Percentiles rank a stretch among this genome's conserved stretches.
phyloP scores from a whole-genome alignment of 1,140 invertebrate species.

The Paracyclopina nana region DNA sequence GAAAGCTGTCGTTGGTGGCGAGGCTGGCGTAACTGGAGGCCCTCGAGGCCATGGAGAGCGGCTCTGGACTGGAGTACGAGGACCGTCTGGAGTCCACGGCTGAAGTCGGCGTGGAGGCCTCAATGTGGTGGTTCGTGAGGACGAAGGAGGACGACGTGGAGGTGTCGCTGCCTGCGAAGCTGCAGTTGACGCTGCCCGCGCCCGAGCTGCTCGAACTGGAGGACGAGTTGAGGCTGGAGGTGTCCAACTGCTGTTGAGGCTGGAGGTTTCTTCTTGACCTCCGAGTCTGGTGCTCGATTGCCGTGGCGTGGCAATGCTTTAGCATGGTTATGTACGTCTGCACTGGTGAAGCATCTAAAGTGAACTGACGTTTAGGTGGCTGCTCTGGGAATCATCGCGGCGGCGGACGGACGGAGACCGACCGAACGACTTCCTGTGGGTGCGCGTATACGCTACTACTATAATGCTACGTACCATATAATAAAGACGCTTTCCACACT shows the following conservation, averaged over 20 bases:
- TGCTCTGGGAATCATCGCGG: too few relatives aligned
- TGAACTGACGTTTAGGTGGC: too few relatives aligned
- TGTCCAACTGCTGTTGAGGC: too few relatives aligned
- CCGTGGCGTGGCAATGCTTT: constrained; percentile 13
- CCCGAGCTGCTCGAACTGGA: neutral
- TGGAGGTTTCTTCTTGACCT: constrained; percentile 4
- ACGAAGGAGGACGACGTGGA: neutral
- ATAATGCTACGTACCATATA: too few relatives aligned
- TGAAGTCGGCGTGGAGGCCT: neutral
- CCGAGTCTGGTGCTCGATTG: constrained; percentile 1
- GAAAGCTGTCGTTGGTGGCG: neutral
- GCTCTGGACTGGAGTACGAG: constrained; percentile 9
- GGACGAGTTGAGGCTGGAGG: neutral
- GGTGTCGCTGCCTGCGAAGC: neutral
- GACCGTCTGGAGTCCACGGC: neutral
- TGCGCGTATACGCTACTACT: too few relatives aligned
- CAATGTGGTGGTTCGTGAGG: neutral
- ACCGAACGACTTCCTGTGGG: too few relatives aligned
- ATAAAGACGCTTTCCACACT: too few relatives aligned
- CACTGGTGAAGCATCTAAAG: too few relatives aligned
- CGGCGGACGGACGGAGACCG: too few relatives aligned
- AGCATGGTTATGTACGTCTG: neutral
- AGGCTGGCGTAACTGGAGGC: neutral
- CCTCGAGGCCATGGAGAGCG: constrained; percentile 1
- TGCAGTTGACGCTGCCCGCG: neutral